Conservation (phyloP, 2,113 vertebrate species). For the Cathartes aura region DNA sequence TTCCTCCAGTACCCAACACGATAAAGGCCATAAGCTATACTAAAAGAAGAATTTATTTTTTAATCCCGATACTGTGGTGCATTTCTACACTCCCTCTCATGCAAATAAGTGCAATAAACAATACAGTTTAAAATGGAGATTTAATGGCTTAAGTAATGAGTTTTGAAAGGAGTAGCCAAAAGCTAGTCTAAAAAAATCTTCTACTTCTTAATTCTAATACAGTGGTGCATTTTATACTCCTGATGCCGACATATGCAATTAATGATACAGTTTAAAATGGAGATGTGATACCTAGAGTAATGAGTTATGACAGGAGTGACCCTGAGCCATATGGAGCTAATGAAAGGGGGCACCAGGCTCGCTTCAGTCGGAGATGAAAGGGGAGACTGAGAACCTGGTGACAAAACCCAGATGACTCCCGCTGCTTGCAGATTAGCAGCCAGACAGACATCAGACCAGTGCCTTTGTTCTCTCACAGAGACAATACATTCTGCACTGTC, state of each 20-base stretch:
- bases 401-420: neutral
- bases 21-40: neutral
- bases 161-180: neutral
- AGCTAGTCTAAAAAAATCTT: neutral
- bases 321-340: neutral
- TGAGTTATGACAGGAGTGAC: neutral
- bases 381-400: neutral
- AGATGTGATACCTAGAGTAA: neutral
- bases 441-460: neutral
- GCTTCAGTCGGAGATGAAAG: neutral
- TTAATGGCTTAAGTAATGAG: neutral
- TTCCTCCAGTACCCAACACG: neutral
- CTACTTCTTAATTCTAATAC: neutral
- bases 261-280: neutral
- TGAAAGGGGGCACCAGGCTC: neutral
- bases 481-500: neutral
- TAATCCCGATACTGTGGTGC: neutral
- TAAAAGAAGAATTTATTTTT: neutral
- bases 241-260: neutral
- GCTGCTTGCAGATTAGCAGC: neutral
- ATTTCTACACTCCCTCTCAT: neutral
- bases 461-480: rapidly evolving
- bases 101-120: neutral
- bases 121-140: neutral
- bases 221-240: neutral